These are phyloP conservation scores for Chaetura pelagica DNA, from an alignment of 2,113 vertebrate species.

Conservation along the genomic window DNA sequence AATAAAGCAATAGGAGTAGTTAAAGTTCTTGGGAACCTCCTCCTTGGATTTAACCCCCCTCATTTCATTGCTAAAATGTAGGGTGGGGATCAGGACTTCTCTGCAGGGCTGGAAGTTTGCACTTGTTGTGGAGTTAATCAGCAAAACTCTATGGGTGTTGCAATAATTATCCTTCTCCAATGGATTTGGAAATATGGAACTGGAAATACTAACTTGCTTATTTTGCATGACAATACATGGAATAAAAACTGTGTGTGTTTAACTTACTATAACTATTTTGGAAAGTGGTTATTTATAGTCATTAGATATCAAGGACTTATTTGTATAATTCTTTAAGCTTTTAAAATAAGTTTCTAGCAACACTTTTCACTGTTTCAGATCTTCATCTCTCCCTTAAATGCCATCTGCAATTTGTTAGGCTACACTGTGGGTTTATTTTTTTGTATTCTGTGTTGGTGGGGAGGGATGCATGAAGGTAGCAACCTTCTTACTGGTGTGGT, in stretches of 20 bases:
- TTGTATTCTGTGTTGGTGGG: rapidly evolving
- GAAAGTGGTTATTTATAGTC: not conserved
- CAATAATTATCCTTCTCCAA: not conserved
- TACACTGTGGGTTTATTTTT: not conserved
- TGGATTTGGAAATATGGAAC: not conserved
- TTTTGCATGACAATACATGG: conserved; percentile 15
- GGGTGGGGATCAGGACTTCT: not conserved
- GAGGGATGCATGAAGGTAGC: not conserved
- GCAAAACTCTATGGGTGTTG: not conserved
- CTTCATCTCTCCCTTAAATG: not conserved
- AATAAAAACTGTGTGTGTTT: conserved; percentile 13
- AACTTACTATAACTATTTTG: not conserved
- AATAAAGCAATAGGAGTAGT: not conserved
- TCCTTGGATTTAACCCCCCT: not conserved
- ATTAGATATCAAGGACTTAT: not conserved
- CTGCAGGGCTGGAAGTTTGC: not conserved
- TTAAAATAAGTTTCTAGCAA: not conserved
- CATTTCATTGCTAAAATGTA: not conserved
- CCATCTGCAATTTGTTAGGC: not conserved
- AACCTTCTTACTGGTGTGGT: not conserved
- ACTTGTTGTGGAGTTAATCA: not conserved
- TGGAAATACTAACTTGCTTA: not conserved
- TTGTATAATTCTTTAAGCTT: not conserved
- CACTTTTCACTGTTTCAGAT: not conserved
- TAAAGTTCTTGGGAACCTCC: not conserved